Evolutionary conservation across 2,888 invertebrate genomes (phyloP), one percentile per base, ranked within the genome.

Genomic region (Synanthedon vespiformis): DNA sequence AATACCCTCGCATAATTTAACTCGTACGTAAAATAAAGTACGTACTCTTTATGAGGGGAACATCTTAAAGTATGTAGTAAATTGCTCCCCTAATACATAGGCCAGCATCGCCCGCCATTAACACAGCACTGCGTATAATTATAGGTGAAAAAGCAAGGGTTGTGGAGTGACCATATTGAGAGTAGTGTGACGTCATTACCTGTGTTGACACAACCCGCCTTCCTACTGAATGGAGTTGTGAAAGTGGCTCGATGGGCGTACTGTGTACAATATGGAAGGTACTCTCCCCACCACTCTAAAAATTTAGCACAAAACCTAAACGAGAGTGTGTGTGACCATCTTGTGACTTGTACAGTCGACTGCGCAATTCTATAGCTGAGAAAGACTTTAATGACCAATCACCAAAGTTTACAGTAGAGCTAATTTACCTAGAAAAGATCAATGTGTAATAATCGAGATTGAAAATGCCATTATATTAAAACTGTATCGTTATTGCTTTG

Each of bases 141-240:
- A 74, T 73, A 70, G 68, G 67, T 68, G 61, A 65, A 72, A 72
- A 72, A 71, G 71, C 69, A 76, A 76, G 75, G 52, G 78, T 75
- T 68, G 72, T 64, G 52, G 72, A 80, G 80, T 78, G 70, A 79
- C 80, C 74, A 76, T 76, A 72, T 79, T 74, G 77, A 76, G 75
- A 75, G 71, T 68, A 72, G 74, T 63, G 67, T 85, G 85, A 85
- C 84, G 85, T 85, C 86, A 86, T 81, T 80, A 81, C 73, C 60
- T 59, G 66, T 85, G 85, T 87, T 85, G 77, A 79, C 78, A 70
- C 62, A 80, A 67, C 76, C 83, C 84, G 83, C 84, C 83, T 79
- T 77, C 68, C 68, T 65, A 64, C 61, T 80, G 77, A 82, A 82
- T 78, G 71, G 72, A 63, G 64, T 67, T 62, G 65, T 60, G 61